phyloP scores from a whole-genome alignment of 2,113 vertebrate species.

The Mixornis gularis region DNA sequence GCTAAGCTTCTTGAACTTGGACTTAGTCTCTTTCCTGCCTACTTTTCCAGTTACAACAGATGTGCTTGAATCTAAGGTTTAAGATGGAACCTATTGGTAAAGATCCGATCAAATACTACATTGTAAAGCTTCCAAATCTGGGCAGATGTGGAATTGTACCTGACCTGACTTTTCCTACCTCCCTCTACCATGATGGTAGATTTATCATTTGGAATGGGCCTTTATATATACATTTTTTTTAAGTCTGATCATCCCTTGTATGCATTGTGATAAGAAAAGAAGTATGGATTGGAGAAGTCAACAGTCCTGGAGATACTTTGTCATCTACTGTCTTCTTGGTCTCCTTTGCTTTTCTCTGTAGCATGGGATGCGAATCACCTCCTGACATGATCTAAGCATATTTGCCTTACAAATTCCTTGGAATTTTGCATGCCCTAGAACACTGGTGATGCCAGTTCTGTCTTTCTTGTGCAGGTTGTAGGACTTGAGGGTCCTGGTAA shows the following conservation, averaged over 20 bases:
- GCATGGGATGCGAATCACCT: not conserved
- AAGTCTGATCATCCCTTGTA: not conserved
- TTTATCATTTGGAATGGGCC: not conserved
- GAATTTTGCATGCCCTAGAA: not conserved
- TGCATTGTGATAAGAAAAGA: not conserved
- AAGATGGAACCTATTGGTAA: not conserved
- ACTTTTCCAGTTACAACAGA: not conserved
- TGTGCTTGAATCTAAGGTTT: not conserved
- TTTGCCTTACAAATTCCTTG: not conserved
- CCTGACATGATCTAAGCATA: not conserved
- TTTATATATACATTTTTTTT: not conserved
- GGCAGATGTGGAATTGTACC: not conserved
- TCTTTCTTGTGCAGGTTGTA: not conserved
- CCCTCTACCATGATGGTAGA: not conserved
- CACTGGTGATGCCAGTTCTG: not conserved
- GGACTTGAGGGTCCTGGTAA: not conserved
- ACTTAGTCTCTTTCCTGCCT: not conserved
- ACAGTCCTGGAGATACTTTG: not conserved
- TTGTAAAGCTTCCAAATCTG: not conserved
- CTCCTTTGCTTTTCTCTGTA: not conserved
- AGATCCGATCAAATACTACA: not conserved
- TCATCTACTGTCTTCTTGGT: not conserved
- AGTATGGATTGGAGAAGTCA: not conserved
- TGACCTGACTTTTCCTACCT: not conserved
- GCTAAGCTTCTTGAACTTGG: not conserved